phyloP scores from a whole-genome alignment of 2,888 invertebrate genomes.

The Chalcosyrphus nemorum region DNA sequence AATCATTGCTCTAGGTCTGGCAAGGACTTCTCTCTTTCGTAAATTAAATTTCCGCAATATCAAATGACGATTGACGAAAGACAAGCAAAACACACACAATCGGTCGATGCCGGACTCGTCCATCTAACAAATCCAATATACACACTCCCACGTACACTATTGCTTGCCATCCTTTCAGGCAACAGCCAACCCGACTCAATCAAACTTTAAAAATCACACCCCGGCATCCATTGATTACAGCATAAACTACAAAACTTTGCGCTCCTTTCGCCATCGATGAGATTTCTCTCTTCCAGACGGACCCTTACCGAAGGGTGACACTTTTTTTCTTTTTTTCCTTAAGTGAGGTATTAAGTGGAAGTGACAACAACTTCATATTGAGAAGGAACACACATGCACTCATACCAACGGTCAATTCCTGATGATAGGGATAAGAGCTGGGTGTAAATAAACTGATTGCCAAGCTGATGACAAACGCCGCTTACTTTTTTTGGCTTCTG shows the following conservation, averaged over 20 bases:
- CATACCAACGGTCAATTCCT: conserved; percentile 10
- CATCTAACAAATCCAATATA: conserved; percentile 20
- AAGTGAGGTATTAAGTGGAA: conserved; percentile 36
- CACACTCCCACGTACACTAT: background rate
- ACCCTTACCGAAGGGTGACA: conserved; percentile 18
- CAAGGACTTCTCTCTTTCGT: conserved; percentile 37
- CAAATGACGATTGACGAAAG: conserved; percentile 52
- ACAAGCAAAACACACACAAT: conserved; percentile 10
- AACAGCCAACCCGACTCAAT: conserved; percentile 11
- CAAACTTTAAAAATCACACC: conserved; percentile 49
- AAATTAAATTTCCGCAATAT: conserved; percentile 59
- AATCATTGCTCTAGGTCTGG: conserved; percentile 14
- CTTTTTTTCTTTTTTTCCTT: background rate
- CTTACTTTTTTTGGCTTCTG: background rate
- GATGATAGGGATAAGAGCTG: conserved; percentile 9
- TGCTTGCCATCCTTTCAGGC: background rate
- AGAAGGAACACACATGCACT: conserved; percentile 9
- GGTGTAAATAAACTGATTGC: conserved; percentile 33
- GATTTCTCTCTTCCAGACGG: no score
- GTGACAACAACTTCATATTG: conserved; percentile 30
- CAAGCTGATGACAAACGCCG: background rate
- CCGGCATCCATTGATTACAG: conserved; percentile 38
- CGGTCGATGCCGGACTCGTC: background rate
- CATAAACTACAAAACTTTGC: conserved; percentile 29
- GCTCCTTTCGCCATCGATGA: background rate